These are phyloP conservation scores for Crossaster papposus DNA, from an alignment of 53 echinoderm and acorn worm species.

Conservation along the genomic window DNA sequence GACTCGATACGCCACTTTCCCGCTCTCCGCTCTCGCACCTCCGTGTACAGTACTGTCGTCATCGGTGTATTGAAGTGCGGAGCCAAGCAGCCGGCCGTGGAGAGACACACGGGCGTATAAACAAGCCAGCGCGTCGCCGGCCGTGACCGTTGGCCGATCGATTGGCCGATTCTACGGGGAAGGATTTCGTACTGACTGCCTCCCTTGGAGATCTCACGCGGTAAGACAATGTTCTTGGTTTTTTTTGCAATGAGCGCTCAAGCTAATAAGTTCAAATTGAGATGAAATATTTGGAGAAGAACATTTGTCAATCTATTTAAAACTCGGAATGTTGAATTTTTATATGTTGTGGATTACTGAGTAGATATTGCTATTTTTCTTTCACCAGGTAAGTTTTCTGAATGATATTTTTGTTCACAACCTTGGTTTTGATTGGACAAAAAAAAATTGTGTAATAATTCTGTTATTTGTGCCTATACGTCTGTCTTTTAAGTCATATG, in stretches of 20 bases:
- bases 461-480: too few relatives aligned
- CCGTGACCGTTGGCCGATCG: slow-evolving; percentile 46
- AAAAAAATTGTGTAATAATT: too few relatives aligned
- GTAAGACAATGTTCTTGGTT: slow-evolving; percentile 20
- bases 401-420: too few relatives aligned
- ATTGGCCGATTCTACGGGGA: slow-evolving; percentile 45
- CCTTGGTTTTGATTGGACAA: too few relatives aligned
- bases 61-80: not conserved
- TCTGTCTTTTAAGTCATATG: too few relatives aligned
- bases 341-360: too few relatives aligned
- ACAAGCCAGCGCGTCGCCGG: slow-evolving; percentile 54
- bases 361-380: too few relatives aligned
- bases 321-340: too few relatives aligned
- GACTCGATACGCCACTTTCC: slow-evolving; percentile 69
- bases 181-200: not conserved
- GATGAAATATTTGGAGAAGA: too few relatives aligned
- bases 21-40: slow-evolving; percentile 65
- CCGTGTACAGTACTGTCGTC: slow-evolving; percentile 17
- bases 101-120: slow-evolving; percentile 57
- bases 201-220: slow-evolving; percentile 20
- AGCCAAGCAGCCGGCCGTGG: slow-evolving; percentile 53
- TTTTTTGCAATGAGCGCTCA: not conserved
- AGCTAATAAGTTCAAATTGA: not conserved
- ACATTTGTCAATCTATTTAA: too few relatives aligned
- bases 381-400: too few relatives aligned